These are phyloP conservation scores for Hydropotes inermis DNA, from an alignment of 2,113 vertebrate species.

Conservation along the genomic window DNA sequence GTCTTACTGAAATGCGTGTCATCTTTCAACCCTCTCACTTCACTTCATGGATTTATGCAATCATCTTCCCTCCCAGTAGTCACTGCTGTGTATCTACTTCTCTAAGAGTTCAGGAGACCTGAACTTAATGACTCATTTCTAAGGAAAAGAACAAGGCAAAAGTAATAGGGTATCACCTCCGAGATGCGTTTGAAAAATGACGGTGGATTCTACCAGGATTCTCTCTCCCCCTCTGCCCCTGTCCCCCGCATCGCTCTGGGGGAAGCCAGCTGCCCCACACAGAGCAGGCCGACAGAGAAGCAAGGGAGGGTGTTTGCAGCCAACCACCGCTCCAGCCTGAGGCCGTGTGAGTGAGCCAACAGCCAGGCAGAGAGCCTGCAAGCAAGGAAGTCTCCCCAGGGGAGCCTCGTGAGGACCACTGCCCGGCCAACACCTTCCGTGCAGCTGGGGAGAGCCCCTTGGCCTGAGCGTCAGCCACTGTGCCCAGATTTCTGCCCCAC, in stretches of 20 bases:
- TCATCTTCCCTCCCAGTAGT: not conserved
- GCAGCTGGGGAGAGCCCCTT: not conserved
- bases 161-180: not conserved
- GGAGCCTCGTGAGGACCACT: not conserved
- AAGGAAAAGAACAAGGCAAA: not conserved
- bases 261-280: not conserved
- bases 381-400: not conserved
- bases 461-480: not conserved
- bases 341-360: not conserved
- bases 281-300: not conserved
- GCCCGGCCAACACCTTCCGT: not conserved
- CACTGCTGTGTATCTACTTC: not conserved
- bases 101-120: not conserved
- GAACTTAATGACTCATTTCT: not conserved
- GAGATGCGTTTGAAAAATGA: not conserved
- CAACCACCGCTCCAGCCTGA: not conserved
- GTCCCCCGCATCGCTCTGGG: not conserved
- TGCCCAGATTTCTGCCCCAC: not conserved
- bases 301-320: not conserved
- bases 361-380: not conserved
- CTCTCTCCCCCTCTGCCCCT: not conserved
- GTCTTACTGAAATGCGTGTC: not conserved
- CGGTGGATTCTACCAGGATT: not conserved
- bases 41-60: not conserved
- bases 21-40: not conserved